These are phyloP conservation scores for Drosophila meridiana DNA, from an alignment of 2,888 invertebrate species.

Conservation along the genomic window DNA sequence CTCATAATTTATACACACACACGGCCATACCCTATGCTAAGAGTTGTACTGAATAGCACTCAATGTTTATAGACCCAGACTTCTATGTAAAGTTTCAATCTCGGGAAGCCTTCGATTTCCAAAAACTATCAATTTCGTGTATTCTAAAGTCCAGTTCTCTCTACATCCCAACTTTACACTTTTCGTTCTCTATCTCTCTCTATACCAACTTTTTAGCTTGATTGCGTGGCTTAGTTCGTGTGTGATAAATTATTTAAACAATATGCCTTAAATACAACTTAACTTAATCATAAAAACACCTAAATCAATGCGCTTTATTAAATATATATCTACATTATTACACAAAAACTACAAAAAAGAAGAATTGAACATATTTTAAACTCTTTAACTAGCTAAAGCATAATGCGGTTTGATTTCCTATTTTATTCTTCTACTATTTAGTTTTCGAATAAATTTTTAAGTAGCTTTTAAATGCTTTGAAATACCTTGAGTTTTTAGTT, in stretches of 20 bases:
- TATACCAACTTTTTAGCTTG: slow-evolving; percentile 48
- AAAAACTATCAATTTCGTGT: slow-evolving; percentile 2
- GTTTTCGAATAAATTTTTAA: slow-evolving; percentile 44
- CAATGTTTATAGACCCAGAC: slow-evolving; percentile 12
- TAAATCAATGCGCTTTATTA: slow-evolving; percentile 68
- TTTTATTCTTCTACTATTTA: slow-evolving; percentile 54
- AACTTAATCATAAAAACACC: slow-evolving; percentile 44
- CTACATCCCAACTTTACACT: neutral
- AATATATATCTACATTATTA: slow-evolving; percentile 49
- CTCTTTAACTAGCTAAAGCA: slow-evolving; percentile 60
- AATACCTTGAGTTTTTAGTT: slow-evolving; percentile 34
- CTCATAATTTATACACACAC: slow-evolving; percentile 74
- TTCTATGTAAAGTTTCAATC: slow-evolving; percentile 5
- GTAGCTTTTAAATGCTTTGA: slow-evolving; percentile 38
- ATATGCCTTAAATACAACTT: slow-evolving; percentile 55
- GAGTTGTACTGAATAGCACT: slow-evolving; percentile 50
- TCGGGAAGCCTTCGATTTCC: neutral
- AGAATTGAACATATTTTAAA: slow-evolving; percentile 48
- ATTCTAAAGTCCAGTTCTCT: neutral
- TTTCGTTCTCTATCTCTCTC: slow-evolving; percentile 4
- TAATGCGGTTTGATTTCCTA: slow-evolving; percentile 55
- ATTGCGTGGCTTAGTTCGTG: slow-evolving; percentile 62
- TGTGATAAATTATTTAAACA: slow-evolving; percentile 76
- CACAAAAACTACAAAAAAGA: slow-evolving; percentile 41
- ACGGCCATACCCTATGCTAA: slow-evolving; percentile 44